Evolutionary conservation across 2,888 invertebrate species (phyloP).

Genomic region (Epinotia demarniana): DNA sequence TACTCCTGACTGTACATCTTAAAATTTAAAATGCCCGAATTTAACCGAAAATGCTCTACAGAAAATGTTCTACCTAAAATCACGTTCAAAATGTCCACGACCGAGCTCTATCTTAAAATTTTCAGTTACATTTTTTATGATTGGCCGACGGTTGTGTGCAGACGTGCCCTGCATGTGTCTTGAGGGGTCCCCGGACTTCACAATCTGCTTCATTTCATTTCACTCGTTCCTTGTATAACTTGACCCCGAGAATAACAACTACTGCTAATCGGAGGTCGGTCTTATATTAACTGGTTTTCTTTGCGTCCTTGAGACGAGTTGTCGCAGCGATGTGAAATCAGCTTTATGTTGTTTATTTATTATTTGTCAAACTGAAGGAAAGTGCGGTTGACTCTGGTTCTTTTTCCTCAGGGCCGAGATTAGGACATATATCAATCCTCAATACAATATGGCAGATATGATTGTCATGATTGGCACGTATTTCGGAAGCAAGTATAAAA

Average conservation of each 20-base stretch:
- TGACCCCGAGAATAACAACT: not conserved
- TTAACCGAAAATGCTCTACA: not conserved
- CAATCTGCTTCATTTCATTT: not conserved
- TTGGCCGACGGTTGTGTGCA: slow-evolving; percentile 22
- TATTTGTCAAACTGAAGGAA: slow-evolving; percentile 7
- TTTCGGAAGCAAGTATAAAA: not conserved
- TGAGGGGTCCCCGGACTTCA: not conserved
- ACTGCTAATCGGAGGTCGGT: not conserved
- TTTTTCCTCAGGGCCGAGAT: not conserved
- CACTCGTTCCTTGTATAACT: not conserved
- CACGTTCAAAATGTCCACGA: not conserved
- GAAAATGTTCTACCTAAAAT: too few species aligned
- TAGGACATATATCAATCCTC: not conserved
- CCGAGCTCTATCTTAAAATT: slow-evolving; percentile 12
- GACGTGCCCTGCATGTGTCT: slow-evolving; percentile 29
- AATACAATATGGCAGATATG: not conserved
- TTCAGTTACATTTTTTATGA: slow-evolving; percentile 35
- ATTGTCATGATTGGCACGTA: not conserved
- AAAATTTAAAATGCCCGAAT: not conserved
- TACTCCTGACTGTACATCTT: too few species aligned
- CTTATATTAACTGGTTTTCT: not conserved
- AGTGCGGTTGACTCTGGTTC: not conserved
- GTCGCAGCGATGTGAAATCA: not conserved
- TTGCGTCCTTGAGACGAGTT: not conserved
- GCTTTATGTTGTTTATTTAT: not conserved